Evolutionary conservation across 2,113 vertebrate species (phyloP).

Genomic region (Deroptyus accipitrinus): DNA sequence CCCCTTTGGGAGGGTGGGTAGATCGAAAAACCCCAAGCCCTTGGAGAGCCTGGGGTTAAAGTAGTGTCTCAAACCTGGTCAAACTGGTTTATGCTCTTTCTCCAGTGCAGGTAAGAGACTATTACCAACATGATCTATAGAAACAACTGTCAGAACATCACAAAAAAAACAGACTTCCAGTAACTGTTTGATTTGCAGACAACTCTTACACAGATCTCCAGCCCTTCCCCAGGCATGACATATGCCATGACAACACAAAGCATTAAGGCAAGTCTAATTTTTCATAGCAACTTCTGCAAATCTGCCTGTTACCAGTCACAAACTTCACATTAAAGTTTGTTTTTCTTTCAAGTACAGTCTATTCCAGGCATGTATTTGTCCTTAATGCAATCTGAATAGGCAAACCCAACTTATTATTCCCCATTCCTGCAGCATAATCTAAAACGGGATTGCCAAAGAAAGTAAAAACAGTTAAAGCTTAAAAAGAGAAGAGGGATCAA

Average conservation of each 20-base stretch:
- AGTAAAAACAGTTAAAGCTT: background rate
- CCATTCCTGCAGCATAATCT: background rate
- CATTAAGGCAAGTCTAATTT: background rate
- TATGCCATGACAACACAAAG: background rate
- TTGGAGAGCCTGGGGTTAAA: background rate
- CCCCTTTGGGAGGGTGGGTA: background rate
- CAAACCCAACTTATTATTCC: background rate
- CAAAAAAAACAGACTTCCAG: background rate
- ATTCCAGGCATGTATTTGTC: background rate
- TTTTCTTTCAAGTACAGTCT: background rate
- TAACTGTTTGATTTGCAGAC: fast-evolving
- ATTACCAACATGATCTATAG: background rate
- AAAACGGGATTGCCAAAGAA: background rate
- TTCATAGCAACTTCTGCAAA: background rate
- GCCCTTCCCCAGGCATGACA: fast-evolving
- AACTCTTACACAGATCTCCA: background rate
- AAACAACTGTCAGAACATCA: background rate
- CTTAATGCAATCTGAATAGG: background rate
- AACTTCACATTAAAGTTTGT: background rate
- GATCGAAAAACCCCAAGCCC: background rate
- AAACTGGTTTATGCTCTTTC: background rate
- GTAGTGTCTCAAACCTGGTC: background rate
- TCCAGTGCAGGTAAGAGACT: background rate
- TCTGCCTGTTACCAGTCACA: background rate
- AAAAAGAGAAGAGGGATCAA: background rate